These are phyloP conservation scores for Pomacea maculata DNA, from an alignment of 1,140 invertebrate genomes.

Conservation along the genomic window DNA sequence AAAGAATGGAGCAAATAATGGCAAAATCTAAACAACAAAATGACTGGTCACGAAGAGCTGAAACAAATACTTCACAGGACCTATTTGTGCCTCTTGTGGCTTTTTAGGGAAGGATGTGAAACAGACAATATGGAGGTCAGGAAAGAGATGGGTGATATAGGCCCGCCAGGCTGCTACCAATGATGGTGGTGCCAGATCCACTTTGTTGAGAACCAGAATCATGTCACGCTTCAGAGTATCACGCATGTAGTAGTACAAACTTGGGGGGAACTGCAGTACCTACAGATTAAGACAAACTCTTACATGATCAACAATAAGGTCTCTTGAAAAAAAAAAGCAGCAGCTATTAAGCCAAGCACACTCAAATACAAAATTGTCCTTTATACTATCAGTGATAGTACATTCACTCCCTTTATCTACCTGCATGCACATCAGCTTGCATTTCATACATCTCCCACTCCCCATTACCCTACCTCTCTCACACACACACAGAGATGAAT, in stretches of 20 bases:
- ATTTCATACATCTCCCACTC: too few relatives aligned
- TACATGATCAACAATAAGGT: too few relatives aligned
- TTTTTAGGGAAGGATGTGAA: conserved; percentile 82
- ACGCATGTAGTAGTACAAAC: conserved; percentile 83
- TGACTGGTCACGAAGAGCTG: background rate
- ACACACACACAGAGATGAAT: background rate
- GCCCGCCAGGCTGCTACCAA: conserved; percentile 89
- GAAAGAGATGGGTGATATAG: conserved; percentile 80
- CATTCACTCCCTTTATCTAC: too few relatives aligned
- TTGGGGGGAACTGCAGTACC: conserved; percentile 84
- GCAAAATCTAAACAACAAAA: background rate
- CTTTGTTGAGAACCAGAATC: conserved; percentile 91
- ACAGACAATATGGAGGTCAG: conserved; percentile 78
- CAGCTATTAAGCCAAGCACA: too few relatives aligned
- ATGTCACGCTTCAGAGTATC: conserved; percentile 80
- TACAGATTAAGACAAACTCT: conserved; percentile 17
- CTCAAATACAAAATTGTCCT: too few relatives aligned
- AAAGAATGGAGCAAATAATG: background rate
- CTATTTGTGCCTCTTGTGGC: conserved; percentile 1
- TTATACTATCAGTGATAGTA: too few relatives aligned
- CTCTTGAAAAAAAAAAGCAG: too few relatives aligned
- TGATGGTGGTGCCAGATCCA: conserved; percentile 84
- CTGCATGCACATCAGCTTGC: too few relatives aligned
- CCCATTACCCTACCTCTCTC: background rate
- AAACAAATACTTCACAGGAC: background rate